These are phyloP conservation scores for Temnothorax rugatulus DNA, from an alignment of 2,888 invertebrate genomes.

Conservation along the genomic window DNA sequence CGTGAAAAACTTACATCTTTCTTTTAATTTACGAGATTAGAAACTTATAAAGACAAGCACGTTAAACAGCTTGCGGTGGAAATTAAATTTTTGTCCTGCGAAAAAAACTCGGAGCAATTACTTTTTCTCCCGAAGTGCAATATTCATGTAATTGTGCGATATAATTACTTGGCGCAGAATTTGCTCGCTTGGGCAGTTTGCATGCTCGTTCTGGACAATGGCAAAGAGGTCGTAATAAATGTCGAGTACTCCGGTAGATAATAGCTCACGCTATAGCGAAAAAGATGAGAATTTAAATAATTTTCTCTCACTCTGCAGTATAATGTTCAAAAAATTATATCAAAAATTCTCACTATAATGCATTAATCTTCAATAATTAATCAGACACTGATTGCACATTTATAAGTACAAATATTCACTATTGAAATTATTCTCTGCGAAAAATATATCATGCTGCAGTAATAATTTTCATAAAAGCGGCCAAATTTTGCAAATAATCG, in stretches of 20 bases:
- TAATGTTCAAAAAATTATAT: slow-evolving; percentile 22
- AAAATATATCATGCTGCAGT: not conserved
- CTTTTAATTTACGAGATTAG: slow-evolving; percentile 3
- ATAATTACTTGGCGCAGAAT: slow-evolving; percentile 52
- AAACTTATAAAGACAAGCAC: slow-evolving; percentile 1
- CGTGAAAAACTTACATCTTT: not conserved
- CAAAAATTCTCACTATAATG: not conserved
- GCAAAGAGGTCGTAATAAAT: slow-evolving; percentile 44
- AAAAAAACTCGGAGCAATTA: slow-evolving; percentile 25
- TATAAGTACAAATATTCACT: slow-evolving; percentile 17
- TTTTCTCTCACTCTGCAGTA: not conserved
- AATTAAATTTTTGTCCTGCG: slow-evolving; percentile 36
- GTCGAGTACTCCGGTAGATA: slow-evolving; percentile 20
- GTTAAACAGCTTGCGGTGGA: not conserved
- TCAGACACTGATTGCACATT: slow-evolving; percentile 5
- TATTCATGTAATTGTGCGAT: slow-evolving; percentile 51
- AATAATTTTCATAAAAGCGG: not conserved
- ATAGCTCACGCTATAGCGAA: not conserved
- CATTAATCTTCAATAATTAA: slow-evolving; percentile 21
- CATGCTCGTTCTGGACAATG: slow-evolving; percentile 41
- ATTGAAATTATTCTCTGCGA: not conserved
- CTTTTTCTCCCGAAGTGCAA: slow-evolving; percentile 35
- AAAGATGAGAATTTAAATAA: slow-evolving; percentile 17
- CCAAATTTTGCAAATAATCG: not conserved
- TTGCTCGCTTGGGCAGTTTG: slow-evolving; percentile 38